phyloP scores from a whole-genome alignment of 2,113 vertebrate genomes.

The Epinephelus moara region DNA sequence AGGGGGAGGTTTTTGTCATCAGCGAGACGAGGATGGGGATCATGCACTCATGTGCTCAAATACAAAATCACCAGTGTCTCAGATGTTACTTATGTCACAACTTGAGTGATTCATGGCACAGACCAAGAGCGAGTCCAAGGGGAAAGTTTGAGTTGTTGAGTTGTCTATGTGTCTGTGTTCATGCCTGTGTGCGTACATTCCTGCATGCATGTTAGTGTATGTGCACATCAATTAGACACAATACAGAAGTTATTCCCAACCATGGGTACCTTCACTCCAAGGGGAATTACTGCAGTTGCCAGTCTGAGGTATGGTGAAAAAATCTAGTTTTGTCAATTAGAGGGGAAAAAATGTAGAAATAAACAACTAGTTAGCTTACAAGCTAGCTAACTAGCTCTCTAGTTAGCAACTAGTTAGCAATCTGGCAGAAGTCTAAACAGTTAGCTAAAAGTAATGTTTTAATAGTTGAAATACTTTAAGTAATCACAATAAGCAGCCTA shows the following conservation, averaged over 20 bases:
- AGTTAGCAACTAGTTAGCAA: not conserved
- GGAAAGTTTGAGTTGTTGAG: slow-evolving; percentile 31
- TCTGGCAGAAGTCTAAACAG: not conserved
- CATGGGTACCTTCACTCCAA: not conserved
- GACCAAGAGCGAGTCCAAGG: slow-evolving; percentile 16
- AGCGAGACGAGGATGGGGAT: slow-evolving; percentile 25
- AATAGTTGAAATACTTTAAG: no score
- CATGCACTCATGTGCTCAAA: slow-evolving; percentile 5
- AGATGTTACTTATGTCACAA: slow-evolving; percentile 27
- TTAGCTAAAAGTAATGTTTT: not conserved
- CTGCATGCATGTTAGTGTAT: not conserved
- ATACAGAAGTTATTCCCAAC: not conserved
- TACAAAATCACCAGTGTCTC: slow-evolving; percentile 30
- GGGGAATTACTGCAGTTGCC: not conserved
- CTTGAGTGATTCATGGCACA: slow-evolving; percentile 50
- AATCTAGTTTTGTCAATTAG: not conserved
- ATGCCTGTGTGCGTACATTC: slow-evolving; percentile 24
- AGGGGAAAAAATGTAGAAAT: not conserved
- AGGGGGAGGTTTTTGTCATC: slow-evolving; percentile 33
- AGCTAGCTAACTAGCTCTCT: no score
- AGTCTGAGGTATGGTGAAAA: no score
- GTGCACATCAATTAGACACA: not conserved
- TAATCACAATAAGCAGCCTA: not conserved
- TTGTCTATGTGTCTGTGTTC: slow-evolving; percentile 7
- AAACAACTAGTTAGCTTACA: not conserved